phyloP scores from a whole-genome alignment of 1,140 invertebrate genomes.

The Cyrtorhinus lividipennis region DNA sequence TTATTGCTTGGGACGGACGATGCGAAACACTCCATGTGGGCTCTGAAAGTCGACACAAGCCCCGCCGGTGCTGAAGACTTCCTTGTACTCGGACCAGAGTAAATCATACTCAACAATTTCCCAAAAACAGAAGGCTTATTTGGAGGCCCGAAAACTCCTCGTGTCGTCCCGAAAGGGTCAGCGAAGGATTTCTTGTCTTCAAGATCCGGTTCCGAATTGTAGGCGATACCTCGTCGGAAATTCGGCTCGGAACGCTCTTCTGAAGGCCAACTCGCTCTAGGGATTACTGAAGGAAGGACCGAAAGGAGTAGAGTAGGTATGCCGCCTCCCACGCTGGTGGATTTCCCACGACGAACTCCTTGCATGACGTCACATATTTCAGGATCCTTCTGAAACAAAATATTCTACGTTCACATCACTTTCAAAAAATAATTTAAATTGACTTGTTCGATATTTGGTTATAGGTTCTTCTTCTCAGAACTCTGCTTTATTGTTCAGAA shows the following conservation, averaged over 20 bases:
- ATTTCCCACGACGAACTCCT: conserved; percentile 23
- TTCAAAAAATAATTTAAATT: no score
- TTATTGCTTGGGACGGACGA: conserved; percentile 38
- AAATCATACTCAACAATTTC: conserved; percentile 32
- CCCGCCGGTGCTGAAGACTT: conserved; percentile 37
- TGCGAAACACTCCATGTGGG: conserved; percentile 54
- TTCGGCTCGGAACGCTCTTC: conserved; percentile 21
- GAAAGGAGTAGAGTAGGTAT: conserved; percentile 51
- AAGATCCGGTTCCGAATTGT: conserved; percentile 52
- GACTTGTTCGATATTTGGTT: no score
- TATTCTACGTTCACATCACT: no score
- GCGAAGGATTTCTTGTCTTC: conserved; percentile 28
- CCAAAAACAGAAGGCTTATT: conserved; percentile 28
- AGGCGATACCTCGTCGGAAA: conserved; percentile 34
- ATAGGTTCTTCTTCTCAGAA: no score
- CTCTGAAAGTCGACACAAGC: conserved; percentile 48
- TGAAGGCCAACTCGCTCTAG: conserved; percentile 35
- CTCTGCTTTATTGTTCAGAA: no score
- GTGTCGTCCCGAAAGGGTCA: neutral
- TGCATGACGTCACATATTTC: no score
- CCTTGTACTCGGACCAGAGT: conserved; percentile 33
- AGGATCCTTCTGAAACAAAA: no score
- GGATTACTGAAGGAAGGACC: conserved; percentile 55
- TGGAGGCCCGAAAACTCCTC: neutral
- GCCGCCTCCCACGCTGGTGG: conserved; percentile 50